phyloP scores from a whole-genome alignment of 2,113 vertebrate species.

The Heloderma charlesbogerti region DNA sequence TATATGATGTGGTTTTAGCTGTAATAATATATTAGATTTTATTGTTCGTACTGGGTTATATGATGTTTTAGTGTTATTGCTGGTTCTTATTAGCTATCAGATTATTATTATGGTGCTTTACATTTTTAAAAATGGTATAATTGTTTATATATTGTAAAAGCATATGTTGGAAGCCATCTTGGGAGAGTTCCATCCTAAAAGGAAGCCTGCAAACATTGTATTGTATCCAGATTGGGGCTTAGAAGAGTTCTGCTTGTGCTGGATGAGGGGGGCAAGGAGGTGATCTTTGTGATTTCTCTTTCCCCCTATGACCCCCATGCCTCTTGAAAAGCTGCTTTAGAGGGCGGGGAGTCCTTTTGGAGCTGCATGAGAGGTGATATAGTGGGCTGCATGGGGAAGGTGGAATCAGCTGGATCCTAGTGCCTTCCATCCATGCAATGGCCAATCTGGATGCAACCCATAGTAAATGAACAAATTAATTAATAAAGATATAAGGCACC shows the following conservation, averaged over 20 bases:
- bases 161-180: neutral
- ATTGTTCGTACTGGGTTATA: neutral
- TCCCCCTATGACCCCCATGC: neutral
- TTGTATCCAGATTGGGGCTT: neutral
- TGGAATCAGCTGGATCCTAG: neutral
- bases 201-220: neutral
- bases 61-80: neutral
- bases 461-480: no score
- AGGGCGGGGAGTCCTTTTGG: neutral
- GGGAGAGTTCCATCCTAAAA: neutral
- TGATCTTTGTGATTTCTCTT: neutral
- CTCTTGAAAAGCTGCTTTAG: neutral
- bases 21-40: neutral
- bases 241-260: neutral
- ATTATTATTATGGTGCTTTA: neutral
- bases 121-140: neutral
- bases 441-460: no score
- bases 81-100: neutral
- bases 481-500: no score
- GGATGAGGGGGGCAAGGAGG: neutral
- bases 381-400: neutral
- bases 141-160: neutral
- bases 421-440: no score
- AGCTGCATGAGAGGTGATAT: neutral
- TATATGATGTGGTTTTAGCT: neutral